Percentiles rank a stretch among this genome's conserved stretches.
phyloP scores from a whole-genome alignment of 37 sponge, comb jelly and placozoan species.

The Ianthella basta region DNA sequence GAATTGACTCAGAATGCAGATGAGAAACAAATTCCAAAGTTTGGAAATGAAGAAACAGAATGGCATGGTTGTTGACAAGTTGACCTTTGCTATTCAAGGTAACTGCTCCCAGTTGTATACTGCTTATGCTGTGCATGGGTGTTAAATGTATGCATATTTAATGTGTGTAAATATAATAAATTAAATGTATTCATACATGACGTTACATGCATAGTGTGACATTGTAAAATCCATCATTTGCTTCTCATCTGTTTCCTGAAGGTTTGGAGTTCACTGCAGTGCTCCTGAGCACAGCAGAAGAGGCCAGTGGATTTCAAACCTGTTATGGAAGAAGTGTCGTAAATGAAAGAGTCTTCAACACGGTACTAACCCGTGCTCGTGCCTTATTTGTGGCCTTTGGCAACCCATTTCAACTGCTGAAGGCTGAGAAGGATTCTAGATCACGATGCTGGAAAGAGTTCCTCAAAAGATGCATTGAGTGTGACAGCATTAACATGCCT shows the following conservation, averaged over 20 bases:
- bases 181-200: too few relatives aligned
- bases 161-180: too few relatives aligned
- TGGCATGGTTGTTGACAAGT: too few relatives aligned
- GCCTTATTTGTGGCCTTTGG: slow-evolving; percentile 71
- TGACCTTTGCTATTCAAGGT: too few relatives aligned
- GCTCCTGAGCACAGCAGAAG: slow-evolving; percentile 61
- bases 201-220: too few relatives aligned
- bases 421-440: slow-evolving; percentile 26
- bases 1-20: too few relatives aligned
- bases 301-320: background rate
- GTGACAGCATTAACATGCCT: slow-evolving; percentile 42
- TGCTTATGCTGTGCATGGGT: too few relatives aligned
- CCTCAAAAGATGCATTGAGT: slow-evolving; percentile 64
- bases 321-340: slow-evolving; percentile 6
- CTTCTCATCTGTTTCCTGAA: slow-evolving; percentile 18
- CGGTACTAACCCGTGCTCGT: slow-evolving; percentile 64
- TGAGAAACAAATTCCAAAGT: too few relatives aligned
- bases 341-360: slow-evolving; percentile 65
- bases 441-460: slow-evolving; percentile 69
- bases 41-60: too few relatives aligned
- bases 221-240: too few relatives aligned
- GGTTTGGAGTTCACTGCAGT: slow-evolving; percentile 70
- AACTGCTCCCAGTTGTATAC: too few relatives aligned
- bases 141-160: too few relatives aligned
- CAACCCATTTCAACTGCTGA: slow-evolving; percentile 65